These are phyloP conservation scores for Habroteleia sp. DNA, from an alignment of 2,888 invertebrate species.

Conservation along the genomic window DNA sequence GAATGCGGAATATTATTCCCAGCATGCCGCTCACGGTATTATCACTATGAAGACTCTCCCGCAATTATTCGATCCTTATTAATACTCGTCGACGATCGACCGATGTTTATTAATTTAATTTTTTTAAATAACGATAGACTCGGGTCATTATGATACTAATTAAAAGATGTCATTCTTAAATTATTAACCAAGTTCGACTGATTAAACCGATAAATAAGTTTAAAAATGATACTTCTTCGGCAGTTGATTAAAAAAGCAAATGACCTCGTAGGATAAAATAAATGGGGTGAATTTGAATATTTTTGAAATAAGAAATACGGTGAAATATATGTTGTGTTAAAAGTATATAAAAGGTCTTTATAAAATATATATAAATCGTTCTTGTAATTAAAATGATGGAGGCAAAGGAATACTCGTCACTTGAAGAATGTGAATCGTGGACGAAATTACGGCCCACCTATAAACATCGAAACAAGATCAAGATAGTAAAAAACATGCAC, in stretches of 20 bases:
- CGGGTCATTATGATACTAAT: too few species aligned
- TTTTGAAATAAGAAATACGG: background rate
- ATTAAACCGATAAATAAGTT: too few species aligned
- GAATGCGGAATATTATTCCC: conserved; percentile 59
- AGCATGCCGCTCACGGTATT: conserved; percentile 28
- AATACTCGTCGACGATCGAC: conserved; percentile 30
- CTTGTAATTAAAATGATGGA: conserved; percentile 51
- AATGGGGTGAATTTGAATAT: conserved; percentile 5
- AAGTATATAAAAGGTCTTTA: conserved; percentile 24
- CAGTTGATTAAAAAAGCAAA: conserved; percentile 36
- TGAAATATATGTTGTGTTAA: conserved; percentile 13
- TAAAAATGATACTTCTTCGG: background rate
- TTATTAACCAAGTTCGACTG: too few species aligned
- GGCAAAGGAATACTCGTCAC: conserved; percentile 45
- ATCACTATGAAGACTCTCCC: conserved; percentile 17
- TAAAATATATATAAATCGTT: conserved; percentile 38
- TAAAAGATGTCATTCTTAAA: too few species aligned
- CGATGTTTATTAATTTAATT: background rate
- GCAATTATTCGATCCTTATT: conserved; percentile 48
- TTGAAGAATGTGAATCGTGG: conserved; percentile 54
- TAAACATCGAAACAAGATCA: conserved; percentile 62
- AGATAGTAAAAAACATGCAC: conserved; percentile 58
- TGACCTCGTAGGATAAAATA: too few species aligned
- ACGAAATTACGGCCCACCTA: conserved; percentile 52
- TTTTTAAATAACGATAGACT: too few species aligned